Base-by-base conservation (phyloP, 1,140 invertebrate species). In the Psilanteris sp. region DNA sequence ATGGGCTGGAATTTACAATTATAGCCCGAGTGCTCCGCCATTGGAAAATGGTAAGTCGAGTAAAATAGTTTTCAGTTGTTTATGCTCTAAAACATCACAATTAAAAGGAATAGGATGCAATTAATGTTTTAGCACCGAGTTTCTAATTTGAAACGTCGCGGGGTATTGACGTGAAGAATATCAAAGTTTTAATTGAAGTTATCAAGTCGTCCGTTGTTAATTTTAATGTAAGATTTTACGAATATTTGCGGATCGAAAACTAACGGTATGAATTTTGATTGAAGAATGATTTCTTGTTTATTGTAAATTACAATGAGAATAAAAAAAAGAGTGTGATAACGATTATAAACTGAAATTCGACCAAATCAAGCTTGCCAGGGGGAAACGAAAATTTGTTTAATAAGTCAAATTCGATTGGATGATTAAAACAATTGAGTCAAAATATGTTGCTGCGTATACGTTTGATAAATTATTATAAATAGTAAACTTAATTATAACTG, bases 11-110 rank as follows among this genome's bases (percentile, higher is more conserved):
- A 50, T 81, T 43, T 66, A 55, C 46, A 54, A 55, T 36, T 73
- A 66, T 24, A 59, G 67, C 67, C 81, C 81, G 4, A 82, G 67
- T 62, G 81, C 81, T 9, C 81, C 81, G 3, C 76, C 79, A 46
- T 37, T 74, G 26, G 81, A 81, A 70, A 79, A 61, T 52, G 74
- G 79, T 82, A 64, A 79, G 62, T 81, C 15, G 48, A 41, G 57
- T 48, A 48, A 66, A 74, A 73, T 59, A 66, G 52, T 59, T 66
- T 32, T 37, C 41, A 52, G 54, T 39, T 50, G 41, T 59, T 70
- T 36, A 66, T 48, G 55, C 18, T 4, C 48, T 8, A 20, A 57
- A 50, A 64, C 34, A 34, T 73, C 59, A 61, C 68, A 46, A 34
- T 50, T 64, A 43, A 64, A 73, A 59, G 70, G 59, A 73, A 66